Conservation (phyloP, 2,888 invertebrate species). For the Drosophila fungiperda region DNA sequence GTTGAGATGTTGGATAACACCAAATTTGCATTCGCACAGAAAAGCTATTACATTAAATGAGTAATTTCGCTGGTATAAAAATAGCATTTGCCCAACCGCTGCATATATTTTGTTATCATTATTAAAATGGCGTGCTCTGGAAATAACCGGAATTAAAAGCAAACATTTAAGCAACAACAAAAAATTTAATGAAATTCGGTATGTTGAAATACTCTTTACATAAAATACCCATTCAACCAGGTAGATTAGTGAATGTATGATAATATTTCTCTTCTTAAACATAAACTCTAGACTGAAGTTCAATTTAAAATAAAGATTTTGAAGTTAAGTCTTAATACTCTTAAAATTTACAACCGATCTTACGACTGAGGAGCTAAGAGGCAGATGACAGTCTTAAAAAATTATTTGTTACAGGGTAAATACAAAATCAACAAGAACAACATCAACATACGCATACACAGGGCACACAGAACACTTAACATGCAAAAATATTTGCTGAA, state of each 20-base stretch:
- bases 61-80: slow-evolving; percentile 21
- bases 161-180: slow-evolving; percentile 64
- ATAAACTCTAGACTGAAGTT: too few species aligned
- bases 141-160: slow-evolving; percentile 73
- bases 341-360: not conserved
- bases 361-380: too few species aligned
- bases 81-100: slow-evolving; percentile 14
- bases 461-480: slow-evolving; percentile 50
- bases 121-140: slow-evolving; percentile 53
- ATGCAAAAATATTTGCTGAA: slow-evolving; percentile 76
- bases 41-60: slow-evolving; percentile 21
- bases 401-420: slow-evolving; percentile 5
- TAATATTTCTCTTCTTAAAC: not conserved
- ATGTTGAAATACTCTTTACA: not conserved
- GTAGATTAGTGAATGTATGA: not conserved
- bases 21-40: not conserved
- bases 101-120: slow-evolving; percentile 47
- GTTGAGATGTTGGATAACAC: not conserved
- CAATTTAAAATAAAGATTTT: not conserved
- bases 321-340: not conserved
- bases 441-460: slow-evolving; percentile 12
- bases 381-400: not conserved
- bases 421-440: slow-evolving; percentile 6
- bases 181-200: slow-evolving; percentile 11
- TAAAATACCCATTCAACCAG: not conserved